Conservation (phyloP, 1,140 invertebrate species). For the Chrysoperla carnea region DNA sequence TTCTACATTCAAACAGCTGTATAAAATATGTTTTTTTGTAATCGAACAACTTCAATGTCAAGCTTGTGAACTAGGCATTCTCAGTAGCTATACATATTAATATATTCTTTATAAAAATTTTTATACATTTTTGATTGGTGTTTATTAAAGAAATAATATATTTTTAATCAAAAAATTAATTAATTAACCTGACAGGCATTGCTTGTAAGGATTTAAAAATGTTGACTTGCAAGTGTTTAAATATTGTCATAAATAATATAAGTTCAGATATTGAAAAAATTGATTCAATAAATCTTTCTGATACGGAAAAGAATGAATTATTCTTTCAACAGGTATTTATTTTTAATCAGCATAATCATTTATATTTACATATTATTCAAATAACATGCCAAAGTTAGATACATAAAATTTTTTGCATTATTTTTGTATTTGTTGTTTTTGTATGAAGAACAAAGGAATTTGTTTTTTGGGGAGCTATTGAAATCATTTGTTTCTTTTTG, state of each 20-base stretch:
- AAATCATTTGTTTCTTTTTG: constrained; percentile 4
- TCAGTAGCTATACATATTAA: too few relatives aligned
- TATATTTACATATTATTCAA: neutral
- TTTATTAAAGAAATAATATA: too few relatives aligned
- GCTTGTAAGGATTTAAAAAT: too few relatives aligned
- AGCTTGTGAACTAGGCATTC: too few relatives aligned
- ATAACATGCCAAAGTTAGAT: neutral
- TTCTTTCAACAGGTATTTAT: constrained; percentile 25
- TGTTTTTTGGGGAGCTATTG: constrained; percentile 1
- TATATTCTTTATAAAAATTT: too few relatives aligned
- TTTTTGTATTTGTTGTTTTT: neutral
- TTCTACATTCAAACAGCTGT: too few relatives aligned
- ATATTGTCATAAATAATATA: constrained; percentile 26
- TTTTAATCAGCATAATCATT: constrained; percentile 5
- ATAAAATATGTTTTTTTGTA: too few relatives aligned
- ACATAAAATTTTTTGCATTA: neutral
- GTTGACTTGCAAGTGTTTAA: constrained; percentile 28
- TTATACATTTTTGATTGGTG: too few relatives aligned
- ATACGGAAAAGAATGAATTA: constrained; percentile 18
- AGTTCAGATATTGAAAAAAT: constrained; percentile 19
- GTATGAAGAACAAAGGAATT: neutral
- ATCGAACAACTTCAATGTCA: too few relatives aligned
- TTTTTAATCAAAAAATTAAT: too few relatives aligned
- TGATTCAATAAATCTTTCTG: constrained; percentile 20
- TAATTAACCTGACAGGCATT: too few relatives aligned